Percentiles rank a stretch among this genome's conserved stretches.
phyloP scores from a whole-genome alignment of 2,888 invertebrate genomes.

The Cloeon dipterum region DNA sequence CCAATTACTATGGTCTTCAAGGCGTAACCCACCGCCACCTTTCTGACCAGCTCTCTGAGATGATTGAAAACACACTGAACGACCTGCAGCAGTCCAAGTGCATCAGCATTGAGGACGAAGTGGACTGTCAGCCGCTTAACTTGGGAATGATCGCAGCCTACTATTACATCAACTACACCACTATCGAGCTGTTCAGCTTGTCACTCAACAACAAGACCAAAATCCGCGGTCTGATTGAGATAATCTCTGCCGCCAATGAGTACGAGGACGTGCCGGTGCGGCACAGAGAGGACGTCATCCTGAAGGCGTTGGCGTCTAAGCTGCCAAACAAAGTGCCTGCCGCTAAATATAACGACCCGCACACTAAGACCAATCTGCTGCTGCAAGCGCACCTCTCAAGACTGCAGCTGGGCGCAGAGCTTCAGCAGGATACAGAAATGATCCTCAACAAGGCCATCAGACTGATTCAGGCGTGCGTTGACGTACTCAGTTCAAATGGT shows the following conservation, averaged over 20 bases:
- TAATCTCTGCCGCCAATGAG: constrained; percentile 93
- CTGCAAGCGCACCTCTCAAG: constrained; percentile 91
- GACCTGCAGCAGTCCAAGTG: constrained; percentile 94
- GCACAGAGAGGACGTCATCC: constrained; percentile 80
- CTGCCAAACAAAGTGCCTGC: constrained; percentile 33
- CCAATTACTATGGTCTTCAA: constrained; percentile 97
- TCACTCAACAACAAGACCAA: constrained; percentile 95
- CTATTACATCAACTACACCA: constrained; percentile 98
- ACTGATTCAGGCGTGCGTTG: constrained; percentile 79
- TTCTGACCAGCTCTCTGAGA: constrained; percentile 92
- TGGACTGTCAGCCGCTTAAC: constrained; percentile 91
- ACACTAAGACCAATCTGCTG: constrained; percentile 85
- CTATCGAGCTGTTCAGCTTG: constrained; percentile 93
- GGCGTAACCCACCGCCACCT: constrained; percentile 92
- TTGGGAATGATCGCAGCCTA: constrained; percentile 99
- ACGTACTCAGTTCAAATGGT: constrained; percentile 83
- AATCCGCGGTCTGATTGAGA: constrained; percentile 88
- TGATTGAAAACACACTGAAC: constrained; percentile 85
- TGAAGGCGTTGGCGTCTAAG: constrained; percentile 34
- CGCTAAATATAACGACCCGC: constrained; percentile 86
- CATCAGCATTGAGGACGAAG: constrained; percentile 92
- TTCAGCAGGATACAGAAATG: constrained; percentile 85
- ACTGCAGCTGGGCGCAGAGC: constrained; percentile 81
- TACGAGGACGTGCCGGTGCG: constrained; percentile 85
- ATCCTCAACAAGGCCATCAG: constrained; percentile 72